These are phyloP conservation scores for Xestia sexstrigata DNA, from an alignment of 2,888 invertebrate genomes.

Conservation along the genomic window DNA sequence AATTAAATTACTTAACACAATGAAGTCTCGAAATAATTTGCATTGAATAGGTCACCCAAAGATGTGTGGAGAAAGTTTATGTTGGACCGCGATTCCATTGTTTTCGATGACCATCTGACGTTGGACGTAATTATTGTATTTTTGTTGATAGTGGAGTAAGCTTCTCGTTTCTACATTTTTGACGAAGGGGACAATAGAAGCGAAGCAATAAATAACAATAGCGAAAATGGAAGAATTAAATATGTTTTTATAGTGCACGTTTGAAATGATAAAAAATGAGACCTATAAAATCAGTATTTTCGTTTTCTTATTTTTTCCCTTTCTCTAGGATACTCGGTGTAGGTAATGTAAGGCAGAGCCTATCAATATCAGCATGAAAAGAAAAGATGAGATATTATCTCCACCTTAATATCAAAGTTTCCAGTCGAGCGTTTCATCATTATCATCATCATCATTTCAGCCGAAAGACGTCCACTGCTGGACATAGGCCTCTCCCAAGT, in stretches of 20 bases:
- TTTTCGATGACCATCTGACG: conserved; percentile 34
- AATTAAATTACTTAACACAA: conserved; percentile 24
- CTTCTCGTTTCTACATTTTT: not conserved
- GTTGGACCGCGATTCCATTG: conserved; percentile 37
- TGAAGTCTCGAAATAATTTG: conserved; percentile 45
- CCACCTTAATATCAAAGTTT: not conserved
- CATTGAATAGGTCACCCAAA: conserved; percentile 57
- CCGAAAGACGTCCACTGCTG: too few relatives aligned
- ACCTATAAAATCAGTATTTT: too few relatives aligned
- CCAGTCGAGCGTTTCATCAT: too few relatives aligned
- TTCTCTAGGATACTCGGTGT: too few relatives aligned
- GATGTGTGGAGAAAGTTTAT: conserved; percentile 59
- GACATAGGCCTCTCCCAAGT: too few relatives aligned
- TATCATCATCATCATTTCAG: too few relatives aligned
- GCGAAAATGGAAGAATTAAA: not conserved
- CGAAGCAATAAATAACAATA: too few relatives aligned
- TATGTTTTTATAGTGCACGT: not conserved
- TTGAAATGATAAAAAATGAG: too few relatives aligned
- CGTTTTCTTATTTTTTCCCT: too few relatives aligned
- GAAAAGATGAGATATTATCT: not conserved
- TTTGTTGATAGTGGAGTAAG: not conserved
- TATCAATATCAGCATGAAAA: too few relatives aligned
- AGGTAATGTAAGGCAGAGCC: too few relatives aligned
- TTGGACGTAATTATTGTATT: not conserved
- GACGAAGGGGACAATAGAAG: not conserved